These are phyloP conservation scores for Bos taurus DNA, from an alignment of 2,113 vertebrate genomes.

Conservation along the genomic window DNA sequence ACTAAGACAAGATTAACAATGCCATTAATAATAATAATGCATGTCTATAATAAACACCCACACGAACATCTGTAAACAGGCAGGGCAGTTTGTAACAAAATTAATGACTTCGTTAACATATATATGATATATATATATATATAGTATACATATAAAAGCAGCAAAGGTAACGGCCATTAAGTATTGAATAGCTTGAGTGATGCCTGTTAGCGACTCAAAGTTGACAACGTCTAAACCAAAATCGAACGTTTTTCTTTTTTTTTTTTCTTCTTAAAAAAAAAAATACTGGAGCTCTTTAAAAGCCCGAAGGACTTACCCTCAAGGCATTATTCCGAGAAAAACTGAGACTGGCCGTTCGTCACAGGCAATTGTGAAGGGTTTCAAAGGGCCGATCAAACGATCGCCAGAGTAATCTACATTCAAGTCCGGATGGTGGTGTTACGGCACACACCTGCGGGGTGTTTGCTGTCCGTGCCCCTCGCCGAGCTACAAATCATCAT, in stretches of 20 bases:
- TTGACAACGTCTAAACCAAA: constrained; percentile 75
- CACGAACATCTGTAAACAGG: not conserved
- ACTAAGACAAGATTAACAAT: constrained; percentile 20
- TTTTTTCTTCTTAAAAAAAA: constrained; percentile 15
- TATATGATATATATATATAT: not conserved
- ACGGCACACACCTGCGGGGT: constrained; percentile 84
- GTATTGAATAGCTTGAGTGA: constrained; percentile 66
- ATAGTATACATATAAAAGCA: not conserved
- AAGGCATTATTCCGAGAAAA: constrained; percentile 83
- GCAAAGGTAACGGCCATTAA: constrained; percentile 58
- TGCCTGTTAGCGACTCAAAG: constrained; percentile 65
- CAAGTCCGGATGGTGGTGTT: constrained; percentile 83
- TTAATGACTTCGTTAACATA: not conserved
- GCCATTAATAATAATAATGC: constrained; percentile 1
- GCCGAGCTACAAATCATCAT: constrained; percentile 84
- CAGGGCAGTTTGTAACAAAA: not conserved
- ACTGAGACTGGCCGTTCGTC: constrained; percentile 84
- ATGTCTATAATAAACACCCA: constrained; percentile 22
- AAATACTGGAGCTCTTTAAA: constrained; percentile 79
- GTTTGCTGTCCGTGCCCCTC: constrained; percentile 81
- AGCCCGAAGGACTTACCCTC: constrained; percentile 82
- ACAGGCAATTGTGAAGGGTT: constrained; percentile 88
- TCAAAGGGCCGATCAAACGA: constrained; percentile 87
- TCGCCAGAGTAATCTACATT: constrained; percentile 85
- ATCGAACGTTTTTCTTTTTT: constrained; percentile 56